A percentile compares a stretch with the other conserved stretches of the same genome.
Conservation (phyloP, 2,113 vertebrate genomes). For the Ranitomeya imitator region DNA sequence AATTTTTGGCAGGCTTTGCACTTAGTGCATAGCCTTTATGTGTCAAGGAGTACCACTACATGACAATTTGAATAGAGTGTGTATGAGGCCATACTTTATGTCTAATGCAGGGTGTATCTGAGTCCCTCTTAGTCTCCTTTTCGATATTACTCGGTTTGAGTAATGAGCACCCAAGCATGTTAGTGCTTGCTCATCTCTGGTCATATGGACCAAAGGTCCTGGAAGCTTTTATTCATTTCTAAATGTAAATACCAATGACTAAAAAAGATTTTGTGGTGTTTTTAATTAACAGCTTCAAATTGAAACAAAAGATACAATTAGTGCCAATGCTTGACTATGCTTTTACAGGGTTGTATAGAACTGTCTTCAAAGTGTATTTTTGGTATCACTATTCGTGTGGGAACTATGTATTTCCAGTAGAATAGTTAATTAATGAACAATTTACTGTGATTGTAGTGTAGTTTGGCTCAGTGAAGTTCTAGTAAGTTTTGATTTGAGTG, state of each 20-base stretch:
- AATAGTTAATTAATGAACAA: not conserved
- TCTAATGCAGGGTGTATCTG: no score
- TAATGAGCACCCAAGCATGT: no score
- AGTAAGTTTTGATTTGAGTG: not conserved
- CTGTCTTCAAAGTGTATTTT: not conserved
- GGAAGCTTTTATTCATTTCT: no score
- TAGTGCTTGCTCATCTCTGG: no score
- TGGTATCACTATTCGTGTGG: not conserved
- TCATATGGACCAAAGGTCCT: no score
- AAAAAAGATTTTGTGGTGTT: not conserved
- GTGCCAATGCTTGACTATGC: not conserved
- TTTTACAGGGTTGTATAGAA: not conserved
- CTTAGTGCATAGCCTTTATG: no score
- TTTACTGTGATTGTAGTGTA: not conserved
- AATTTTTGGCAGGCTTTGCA: no score
- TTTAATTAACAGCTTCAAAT: not conserved
- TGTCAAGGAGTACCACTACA: no score
- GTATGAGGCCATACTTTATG: no score
- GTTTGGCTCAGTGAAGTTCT: not conserved
- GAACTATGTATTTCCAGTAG: not conserved
- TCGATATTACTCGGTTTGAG: no score
- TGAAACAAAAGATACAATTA: not conserved
- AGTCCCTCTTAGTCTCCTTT: no score
- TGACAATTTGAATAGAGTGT: no score
- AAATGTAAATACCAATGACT: not conserved